Evolutionary conservation across 2,113 vertebrate species (phyloP).

Genomic region (Scytalopus superciliaris): DNA sequence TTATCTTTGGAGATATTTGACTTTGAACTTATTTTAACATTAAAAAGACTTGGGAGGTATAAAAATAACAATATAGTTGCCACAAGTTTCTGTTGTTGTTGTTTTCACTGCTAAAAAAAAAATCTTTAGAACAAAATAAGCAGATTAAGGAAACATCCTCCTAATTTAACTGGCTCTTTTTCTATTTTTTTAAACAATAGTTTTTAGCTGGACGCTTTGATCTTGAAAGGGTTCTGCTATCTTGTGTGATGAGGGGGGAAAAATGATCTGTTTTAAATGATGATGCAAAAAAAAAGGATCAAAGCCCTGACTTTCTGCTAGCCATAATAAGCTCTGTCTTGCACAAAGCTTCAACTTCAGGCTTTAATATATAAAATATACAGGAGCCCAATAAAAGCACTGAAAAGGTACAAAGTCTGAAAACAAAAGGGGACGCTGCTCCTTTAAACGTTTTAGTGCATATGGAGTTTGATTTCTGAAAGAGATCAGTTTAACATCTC

Average conservation of each 20-base stretch:
- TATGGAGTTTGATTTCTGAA: slow-evolving; percentile 89
- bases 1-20: slow-evolving; percentile 72
- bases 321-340: slow-evolving; percentile 76
- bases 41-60: slow-evolving; percentile 71
- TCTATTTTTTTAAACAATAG: slow-evolving; percentile 71
- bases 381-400: slow-evolving; percentile 60
- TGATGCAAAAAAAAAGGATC: slow-evolving; percentile 78
- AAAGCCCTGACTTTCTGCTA: slow-evolving; percentile 75
- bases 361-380: slow-evolving; percentile 73
- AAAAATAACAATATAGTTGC: slow-evolving; percentile 71
- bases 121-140: slow-evolving; percentile 67
- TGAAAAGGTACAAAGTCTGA: slow-evolving; percentile 74
- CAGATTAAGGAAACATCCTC: slow-evolving; percentile 66
- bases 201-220: slow-evolving; percentile 76
- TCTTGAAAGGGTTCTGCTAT: slow-evolving; percentile 82
- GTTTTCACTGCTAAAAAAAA: slow-evolving; percentile 62
- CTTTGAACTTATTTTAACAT: slow-evolving; percentile 79
- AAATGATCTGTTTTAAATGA: slow-evolving; percentile 82
- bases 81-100: slow-evolving; percentile 69
- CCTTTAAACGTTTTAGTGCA: slow-evolving; percentile 84
- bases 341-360: slow-evolving; percentile 71
- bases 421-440: slow-evolving; percentile 72
- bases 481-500: slow-evolving; percentile 90
- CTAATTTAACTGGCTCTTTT: slow-evolving; percentile 67
- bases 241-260: slow-evolving; percentile 67